Base-by-base conservation (phyloP, 2,797 vertebrate genomes). In the Propithecus perrieri region DNA sequence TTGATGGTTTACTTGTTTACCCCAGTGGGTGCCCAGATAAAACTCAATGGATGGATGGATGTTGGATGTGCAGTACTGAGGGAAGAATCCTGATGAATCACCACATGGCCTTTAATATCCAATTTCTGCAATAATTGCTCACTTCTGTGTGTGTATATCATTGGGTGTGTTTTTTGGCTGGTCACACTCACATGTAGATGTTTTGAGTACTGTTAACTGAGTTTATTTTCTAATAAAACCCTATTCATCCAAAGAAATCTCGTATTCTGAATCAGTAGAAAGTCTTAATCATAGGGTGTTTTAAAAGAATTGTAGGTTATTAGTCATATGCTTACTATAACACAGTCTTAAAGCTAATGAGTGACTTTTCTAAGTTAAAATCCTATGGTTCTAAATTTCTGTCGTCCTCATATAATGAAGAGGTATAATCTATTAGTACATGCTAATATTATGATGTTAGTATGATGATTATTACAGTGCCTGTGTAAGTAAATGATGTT, bases 201-300 rank as follows among this genome's bases (percentile, higher is more conserved):
- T 86, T 94, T 96, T 96, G 76, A 85, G 74, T 91, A 81, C 84
- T 69, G 26, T 78, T 95, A 95, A 84, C n/a, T 97, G 57, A 95
- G 88, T 96, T 97, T 96, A 91, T 95, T 95, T 95, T 91, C 69
- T 96, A 96, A 89, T 94, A 91, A 96, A 95, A 95, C 30, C 41
- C 69, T 97, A 78, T 83, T 96, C 59, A 92, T 87, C 61, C 74
- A 85, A 85, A 95, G 89, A 81, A 89, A 92, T 94, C 46, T 89
- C 78, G 20, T 85, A 81, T 79, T 93, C 53, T 72, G 57, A 86
- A 83, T 97, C 79, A 97, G 22, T 91, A 96, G 96, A 94, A 95
- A 96, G 35, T 96, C 41, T 97, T 97, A 78, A 89, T 95, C 43
- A 95, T 67, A 94, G n/a, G 41, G 35, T 86, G 12, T 96, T 92